Conservation (phyloP, 2,888 invertebrate species). For the Rutpela maculata region DNA sequence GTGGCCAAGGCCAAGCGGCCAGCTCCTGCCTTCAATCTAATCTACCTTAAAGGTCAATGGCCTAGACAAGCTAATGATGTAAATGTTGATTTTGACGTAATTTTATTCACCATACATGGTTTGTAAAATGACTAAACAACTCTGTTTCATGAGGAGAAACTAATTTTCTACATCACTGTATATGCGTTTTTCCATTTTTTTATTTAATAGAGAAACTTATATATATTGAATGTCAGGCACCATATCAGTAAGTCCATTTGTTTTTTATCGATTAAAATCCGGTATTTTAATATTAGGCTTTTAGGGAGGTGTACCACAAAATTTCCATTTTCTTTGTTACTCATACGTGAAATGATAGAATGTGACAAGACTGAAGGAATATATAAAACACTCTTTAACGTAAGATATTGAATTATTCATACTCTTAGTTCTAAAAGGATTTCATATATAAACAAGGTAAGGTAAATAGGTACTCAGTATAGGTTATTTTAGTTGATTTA, state of each 20-base stretch:
- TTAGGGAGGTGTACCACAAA: slow-evolving; percentile 11
- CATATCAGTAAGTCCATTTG: slow-evolving; percentile 23
- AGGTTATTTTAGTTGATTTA: not conserved
- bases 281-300: slow-evolving; percentile 23
- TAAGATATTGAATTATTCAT: slow-evolving; percentile 10
- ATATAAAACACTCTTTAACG: slow-evolving; percentile 1
- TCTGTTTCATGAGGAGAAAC: too few relatives aligned
- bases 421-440: not conserved
- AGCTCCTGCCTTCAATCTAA: too few relatives aligned
- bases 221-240: not conserved
- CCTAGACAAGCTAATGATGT: too few relatives aligned
- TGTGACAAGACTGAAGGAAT: slow-evolving; percentile 4
- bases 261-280: slow-evolving; percentile 17
- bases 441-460: not conserved
- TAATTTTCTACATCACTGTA: too few relatives aligned
- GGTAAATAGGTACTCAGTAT: not conserved
- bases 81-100: too few relatives aligned
- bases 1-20: too few relatives aligned
- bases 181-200: not conserved
- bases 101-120: too few relatives aligned
- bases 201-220: not conserved
- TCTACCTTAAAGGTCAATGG: too few relatives aligned
- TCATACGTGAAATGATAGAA: slow-evolving; percentile 21
- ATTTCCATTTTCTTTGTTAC: slow-evolving; percentile 32
- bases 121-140: too few relatives aligned